phyloP scores from a whole-genome alignment of 2,797 vertebrate genomes.

The Salmo trutta region DNA sequence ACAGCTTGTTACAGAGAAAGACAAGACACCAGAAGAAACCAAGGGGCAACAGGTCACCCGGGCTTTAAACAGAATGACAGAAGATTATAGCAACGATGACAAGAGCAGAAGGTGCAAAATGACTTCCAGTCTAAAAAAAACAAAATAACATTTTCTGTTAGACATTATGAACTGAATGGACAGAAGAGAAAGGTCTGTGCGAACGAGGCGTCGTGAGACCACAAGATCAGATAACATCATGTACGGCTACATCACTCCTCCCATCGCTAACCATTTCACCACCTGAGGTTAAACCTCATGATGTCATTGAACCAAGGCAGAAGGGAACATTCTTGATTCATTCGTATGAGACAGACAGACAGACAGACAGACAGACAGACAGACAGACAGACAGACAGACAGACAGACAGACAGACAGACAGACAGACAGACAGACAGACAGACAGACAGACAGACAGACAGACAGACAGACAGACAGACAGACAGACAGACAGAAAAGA shows the following conservation, averaged over 20 bases:
- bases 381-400: neutral
- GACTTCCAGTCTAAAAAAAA: constrained; percentile 22
- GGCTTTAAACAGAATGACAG: constrained; percentile 65
- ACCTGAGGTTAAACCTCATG: constrained; percentile 70
- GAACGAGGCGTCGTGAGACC: constrained; percentile 23
- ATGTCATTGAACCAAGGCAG: constrained; percentile 65
- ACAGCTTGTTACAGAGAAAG: constrained; percentile 69
- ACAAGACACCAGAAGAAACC: constrained; percentile 59
- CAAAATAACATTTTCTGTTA: constrained; percentile 30
- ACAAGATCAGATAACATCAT: constrained; percentile 41
- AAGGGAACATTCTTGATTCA: constrained; percentile 63
- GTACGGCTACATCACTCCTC: constrained; percentile 44
- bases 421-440: neutral
- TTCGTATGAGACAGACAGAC: constrained; percentile 12
- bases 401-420: neutral
- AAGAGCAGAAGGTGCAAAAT: constrained; percentile 38
- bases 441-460: neutral
- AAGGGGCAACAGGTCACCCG: constrained; percentile 41
- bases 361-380: constrained; percentile 10
- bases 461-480: constrained; percentile 16
- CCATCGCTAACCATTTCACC: constrained; percentile 52
- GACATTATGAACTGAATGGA: neutral
- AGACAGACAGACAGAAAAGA: constrained; percentile 5
- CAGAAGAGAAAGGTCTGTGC: constrained; percentile 37
- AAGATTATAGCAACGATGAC: constrained; percentile 44